Evolutionary conservation across 2,797 vertebrate genomes (phyloP).

Genomic region (Sebastes nivosus): DNA sequence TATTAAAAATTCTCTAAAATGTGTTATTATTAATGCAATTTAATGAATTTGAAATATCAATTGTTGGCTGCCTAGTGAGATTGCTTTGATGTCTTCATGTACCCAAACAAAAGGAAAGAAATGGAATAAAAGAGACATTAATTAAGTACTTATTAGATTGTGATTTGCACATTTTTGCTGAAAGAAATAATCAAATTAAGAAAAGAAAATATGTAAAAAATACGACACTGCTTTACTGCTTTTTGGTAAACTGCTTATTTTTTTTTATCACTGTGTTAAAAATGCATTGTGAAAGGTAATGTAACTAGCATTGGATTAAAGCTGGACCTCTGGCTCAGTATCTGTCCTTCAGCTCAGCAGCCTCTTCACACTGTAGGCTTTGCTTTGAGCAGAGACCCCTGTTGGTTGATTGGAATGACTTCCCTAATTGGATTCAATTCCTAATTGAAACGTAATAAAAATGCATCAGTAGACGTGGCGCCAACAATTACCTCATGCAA

Average conservation of each 20-base stretch:
- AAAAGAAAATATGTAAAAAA: neutral
- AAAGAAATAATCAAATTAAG: slow-evolving; percentile 5
- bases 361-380: slow-evolving; percentile 47
- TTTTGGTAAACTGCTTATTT: neutral
- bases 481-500: slow-evolving; percentile 85
- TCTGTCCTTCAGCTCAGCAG: slow-evolving; percentile 60
- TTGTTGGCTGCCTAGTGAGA: slow-evolving; percentile 43
- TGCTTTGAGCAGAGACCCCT: slow-evolving; percentile 64
- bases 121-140: slow-evolving; percentile 26
- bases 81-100: slow-evolving; percentile 56
- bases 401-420: slow-evolving; percentile 79
- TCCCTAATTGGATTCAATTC: slow-evolving; percentile 82
- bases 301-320: slow-evolving; percentile 23
- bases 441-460: slow-evolving; percentile 85
- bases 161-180: slow-evolving; percentile 10
- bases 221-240: neutral
- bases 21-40: slow-evolving; percentile 41
- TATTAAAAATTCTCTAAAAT: slow-evolving; percentile 18
- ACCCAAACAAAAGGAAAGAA: slow-evolving; percentile 31
- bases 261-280: neutral
- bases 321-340: slow-evolving; percentile 37
- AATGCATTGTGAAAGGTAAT: slow-evolving; percentile 7
- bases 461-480: slow-evolving; percentile 81
- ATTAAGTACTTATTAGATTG: slow-evolving; percentile 41
- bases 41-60: slow-evolving; percentile 49